phyloP scores from a whole-genome alignment of 1,140 invertebrate genomes.

The Antheraea pernyi region DNA sequence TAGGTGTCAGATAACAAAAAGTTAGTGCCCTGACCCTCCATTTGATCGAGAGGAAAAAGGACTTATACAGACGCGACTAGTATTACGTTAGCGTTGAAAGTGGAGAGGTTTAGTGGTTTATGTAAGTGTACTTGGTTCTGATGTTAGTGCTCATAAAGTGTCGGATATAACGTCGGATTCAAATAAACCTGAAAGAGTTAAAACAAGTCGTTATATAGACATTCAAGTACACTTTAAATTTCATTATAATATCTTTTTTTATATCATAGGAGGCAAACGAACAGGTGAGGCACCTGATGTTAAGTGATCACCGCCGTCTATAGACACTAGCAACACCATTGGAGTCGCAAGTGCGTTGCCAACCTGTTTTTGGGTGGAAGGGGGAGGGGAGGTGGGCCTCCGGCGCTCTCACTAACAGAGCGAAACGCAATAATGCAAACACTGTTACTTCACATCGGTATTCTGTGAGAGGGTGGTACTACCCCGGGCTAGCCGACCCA shows the following conservation, averaged over 20 bases:
- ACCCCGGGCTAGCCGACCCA: too few species aligned
- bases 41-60: conserved; percentile 10
- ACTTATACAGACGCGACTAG: not conserved
- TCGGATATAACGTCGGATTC: conserved; percentile 13
- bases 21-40: conserved; percentile 21
- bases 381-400: too few species aligned
- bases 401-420: too few species aligned
- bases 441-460: too few species aligned
- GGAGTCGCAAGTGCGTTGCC: too few species aligned
- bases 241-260: not conserved
- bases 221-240: not conserved
- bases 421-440: too few species aligned
- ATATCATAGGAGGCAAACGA: too few species aligned
- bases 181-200: not conserved
- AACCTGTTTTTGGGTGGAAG: too few species aligned
- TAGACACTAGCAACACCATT: too few species aligned
- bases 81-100: conserved; percentile 12
- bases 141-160: conserved; percentile 26
- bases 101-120: conserved; percentile 19
- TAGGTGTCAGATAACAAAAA: conserved; percentile 35
- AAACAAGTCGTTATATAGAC: not conserved
- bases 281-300: too few species aligned
- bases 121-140: conserved; percentile 19
- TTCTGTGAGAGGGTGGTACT: too few species aligned
- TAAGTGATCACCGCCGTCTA: too few species aligned